Evolutionary conservation across 2,888 invertebrate genomes (phyloP).

Genomic region (Ophion costatus): DNA sequence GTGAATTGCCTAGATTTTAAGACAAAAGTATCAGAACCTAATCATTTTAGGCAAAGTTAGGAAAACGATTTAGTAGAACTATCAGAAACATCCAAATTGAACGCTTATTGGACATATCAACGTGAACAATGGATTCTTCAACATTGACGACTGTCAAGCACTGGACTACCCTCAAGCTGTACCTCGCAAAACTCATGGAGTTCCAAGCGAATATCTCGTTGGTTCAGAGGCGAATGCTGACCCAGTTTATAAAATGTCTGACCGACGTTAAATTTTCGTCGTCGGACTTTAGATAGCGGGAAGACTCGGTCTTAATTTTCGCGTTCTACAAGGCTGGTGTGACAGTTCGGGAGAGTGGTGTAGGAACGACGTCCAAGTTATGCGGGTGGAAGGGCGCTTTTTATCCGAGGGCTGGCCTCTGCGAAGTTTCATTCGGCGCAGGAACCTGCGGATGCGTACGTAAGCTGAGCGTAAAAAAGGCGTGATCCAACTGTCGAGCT

Average conservation of each 20-base stretch:
- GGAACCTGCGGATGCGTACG: conserved; percentile 1
- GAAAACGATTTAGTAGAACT: background rate
- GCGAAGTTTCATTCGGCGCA: conserved; percentile 21
- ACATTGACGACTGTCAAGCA: too few species aligned
- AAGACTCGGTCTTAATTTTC: conserved; percentile 21
- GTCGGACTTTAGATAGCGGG: background rate
- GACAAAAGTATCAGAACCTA: background rate
- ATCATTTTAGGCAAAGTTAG: background rate
- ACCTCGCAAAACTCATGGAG: background rate
- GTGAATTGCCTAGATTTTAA: too few species aligned
- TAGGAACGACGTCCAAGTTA: conserved; percentile 20
- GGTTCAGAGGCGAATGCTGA: background rate
- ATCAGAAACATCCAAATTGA: background rate
- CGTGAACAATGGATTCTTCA: background rate
- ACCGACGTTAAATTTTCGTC: conserved; percentile 3
- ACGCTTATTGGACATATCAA: background rate
- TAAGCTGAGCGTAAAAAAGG: background rate
- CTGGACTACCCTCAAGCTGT: too few species aligned
- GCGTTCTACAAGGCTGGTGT: conserved; percentile 10
- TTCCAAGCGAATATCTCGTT: background rate
- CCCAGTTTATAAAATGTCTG: conserved; percentile 19
- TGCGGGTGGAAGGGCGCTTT: conserved; percentile 32
- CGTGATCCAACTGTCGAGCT: background rate
- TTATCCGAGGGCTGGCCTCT: conserved; percentile 4
- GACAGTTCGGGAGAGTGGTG: conserved; percentile 14